Base-by-base conservation (phyloP, 2,113 vertebrate genomes). In the Poeciliopsis prolifica region DNA sequence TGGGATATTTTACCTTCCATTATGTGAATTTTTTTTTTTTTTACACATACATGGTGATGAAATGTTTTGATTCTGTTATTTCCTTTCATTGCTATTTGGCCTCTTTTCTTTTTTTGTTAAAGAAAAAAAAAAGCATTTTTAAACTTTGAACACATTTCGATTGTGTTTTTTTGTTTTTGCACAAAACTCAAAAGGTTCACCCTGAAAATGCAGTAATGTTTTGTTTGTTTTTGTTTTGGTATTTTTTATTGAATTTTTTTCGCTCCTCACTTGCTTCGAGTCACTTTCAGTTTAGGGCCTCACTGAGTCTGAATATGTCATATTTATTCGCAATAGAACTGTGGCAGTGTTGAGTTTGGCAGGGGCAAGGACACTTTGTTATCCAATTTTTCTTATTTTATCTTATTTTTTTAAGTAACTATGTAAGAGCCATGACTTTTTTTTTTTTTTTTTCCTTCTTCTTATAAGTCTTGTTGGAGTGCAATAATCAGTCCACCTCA, bases 401-500 rank as follows among this genome's bases (percentile, higher is more conserved):
- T 78, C 33, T 62, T 65, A n/a, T 84, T 80, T 80, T 44, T 62
- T 65, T 70, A 64, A 35, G 72, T 84, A 61, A 77, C 78, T 28
- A 72, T 83, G 86, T 63, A n/a, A 90, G 91, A 94, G 92, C 91
- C 92, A 93, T 94, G 88, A 42, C 14, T 42, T 42, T 92, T 17
- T 78, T 86, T 67, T 65, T 64, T 75, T 19, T 30, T 40, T 64
- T 58, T 64, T 58, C 2, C 10, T 14, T 15, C 4, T 62, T 42
- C 78, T 75, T 85, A 65, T 62, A 54, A 64, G 85, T 86, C 85
- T 87, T 85, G 88, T 89, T 91, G 90, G 92, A 94, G 93, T 94
- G 94, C 93, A 95, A 94, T 95, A 95, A 92, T 91, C 79, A 87
- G 87, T 94, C 91, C 92, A 93, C 88, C 83, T 94, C 90, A 85